Conservation (phyloP, 2,888 invertebrate genomes). For the Drosophila aldrichi region DNA sequence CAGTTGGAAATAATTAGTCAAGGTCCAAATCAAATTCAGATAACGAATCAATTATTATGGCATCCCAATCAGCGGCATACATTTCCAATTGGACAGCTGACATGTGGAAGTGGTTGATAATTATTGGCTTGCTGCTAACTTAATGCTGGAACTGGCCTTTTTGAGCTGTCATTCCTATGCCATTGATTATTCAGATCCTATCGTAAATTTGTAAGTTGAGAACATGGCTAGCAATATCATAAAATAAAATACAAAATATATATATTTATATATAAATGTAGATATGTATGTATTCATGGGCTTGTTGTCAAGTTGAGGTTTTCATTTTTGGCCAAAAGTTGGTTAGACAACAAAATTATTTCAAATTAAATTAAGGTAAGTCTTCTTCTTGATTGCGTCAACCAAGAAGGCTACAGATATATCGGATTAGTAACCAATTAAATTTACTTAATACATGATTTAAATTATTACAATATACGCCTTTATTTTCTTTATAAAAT, state of each 20-base stretch:
- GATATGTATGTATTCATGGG: not conserved
- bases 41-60: not conserved
- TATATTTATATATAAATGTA: not conserved
- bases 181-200: not conserved
- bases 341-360: not conserved
- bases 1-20: not conserved
- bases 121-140: not conserved
- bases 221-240: not conserved
- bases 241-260: not conserved
- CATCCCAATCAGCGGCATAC: not conserved
- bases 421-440: no score
- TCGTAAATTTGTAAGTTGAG: not conserved
- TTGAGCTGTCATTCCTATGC: not conserved
- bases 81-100: constrained; percentile 2
- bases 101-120: not conserved
- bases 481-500: not conserved
- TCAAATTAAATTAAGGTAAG: no score
- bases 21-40: not conserved
- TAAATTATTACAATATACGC: not conserved
- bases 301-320: not conserved
- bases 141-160: not conserved
- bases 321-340: not conserved
- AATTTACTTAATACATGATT: no score
- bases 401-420: no score
- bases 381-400: no score